Conservation (phyloP, 2,113 vertebrate genomes). For the Varanus komodoensis region DNA sequence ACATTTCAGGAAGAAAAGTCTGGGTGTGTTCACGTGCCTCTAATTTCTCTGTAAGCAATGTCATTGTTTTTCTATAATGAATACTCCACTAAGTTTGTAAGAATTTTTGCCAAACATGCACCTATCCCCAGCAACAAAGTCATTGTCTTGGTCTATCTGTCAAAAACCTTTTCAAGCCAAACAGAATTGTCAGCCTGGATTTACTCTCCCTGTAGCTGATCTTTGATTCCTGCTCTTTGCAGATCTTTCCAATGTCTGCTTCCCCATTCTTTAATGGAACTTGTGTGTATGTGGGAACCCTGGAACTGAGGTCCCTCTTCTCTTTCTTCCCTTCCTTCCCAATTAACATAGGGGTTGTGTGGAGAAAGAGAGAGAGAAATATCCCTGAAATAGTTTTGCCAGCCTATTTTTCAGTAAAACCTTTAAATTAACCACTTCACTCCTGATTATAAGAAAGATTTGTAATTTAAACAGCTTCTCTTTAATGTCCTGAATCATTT, state of each 20-base stretch:
- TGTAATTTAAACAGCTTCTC: constrained; percentile 75
- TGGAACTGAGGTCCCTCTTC: constrained; percentile 89
- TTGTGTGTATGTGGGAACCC: constrained; percentile 90
- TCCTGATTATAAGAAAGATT: constrained; percentile 79
- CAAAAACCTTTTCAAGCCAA: constrained; percentile 61
- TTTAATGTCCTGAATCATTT: constrained; percentile 80
- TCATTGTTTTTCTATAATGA: constrained; percentile 76
- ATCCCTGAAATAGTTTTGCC: constrained; percentile 79
- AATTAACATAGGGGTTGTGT: constrained; percentile 67
- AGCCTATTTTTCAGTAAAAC: constrained; percentile 78
- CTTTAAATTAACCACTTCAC: constrained; percentile 82
- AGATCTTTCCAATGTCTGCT: constrained; percentile 84
- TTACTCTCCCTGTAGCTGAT: constrained; percentile 76
- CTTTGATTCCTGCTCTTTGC: constrained; percentile 81
- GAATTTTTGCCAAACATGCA: constrained; percentile 3
- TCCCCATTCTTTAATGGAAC: constrained; percentile 92
- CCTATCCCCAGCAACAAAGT: constrained; percentile 9
- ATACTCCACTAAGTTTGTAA: constrained; percentile 59
- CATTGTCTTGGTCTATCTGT: neutral
- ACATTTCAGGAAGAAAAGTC: constrained; percentile 76
- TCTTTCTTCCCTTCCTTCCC: constrained; percentile 88
- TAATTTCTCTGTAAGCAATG: constrained; percentile 66
- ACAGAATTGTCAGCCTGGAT: constrained; percentile 73
- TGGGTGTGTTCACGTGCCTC: constrained; percentile 69
- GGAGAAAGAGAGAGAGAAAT: constrained; percentile 64